phyloP scores from a whole-genome alignment of 37 sponge, comb jelly and placozoan species.

The Diacarnus erythraeanus region DNA sequence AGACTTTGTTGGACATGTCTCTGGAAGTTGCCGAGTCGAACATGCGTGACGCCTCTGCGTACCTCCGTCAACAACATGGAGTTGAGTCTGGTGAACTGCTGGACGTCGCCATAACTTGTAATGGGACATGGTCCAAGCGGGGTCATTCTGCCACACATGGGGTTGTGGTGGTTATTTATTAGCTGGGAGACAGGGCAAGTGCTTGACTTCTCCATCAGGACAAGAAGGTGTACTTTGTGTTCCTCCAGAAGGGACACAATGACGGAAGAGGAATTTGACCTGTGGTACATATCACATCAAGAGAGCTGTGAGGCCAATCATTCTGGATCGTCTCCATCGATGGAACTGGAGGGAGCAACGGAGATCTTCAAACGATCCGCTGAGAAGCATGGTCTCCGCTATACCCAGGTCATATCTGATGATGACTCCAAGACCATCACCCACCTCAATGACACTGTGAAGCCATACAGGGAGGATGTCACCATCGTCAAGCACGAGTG shows the following conservation, averaged over 20 bases:
- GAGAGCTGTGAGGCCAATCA: background rate
- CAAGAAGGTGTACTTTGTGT: slow-evolving; percentile 15
- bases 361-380: too few species aligned
- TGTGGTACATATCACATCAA: slow-evolving; percentile 15
- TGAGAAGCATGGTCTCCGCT: too few species aligned
- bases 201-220: slow-evolving; percentile 9
- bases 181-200: slow-evolving; percentile 32
- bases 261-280: background rate
- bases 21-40: background rate
- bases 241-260: background rate
- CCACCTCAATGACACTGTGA: too few species aligned
- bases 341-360: slow-evolving; percentile 15
- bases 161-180: slow-evolving; percentile 5
- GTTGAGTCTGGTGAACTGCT: background rate
- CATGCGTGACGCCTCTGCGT: slow-evolving; percentile 9
- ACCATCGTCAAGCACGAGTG: too few species aligned
- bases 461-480: too few species aligned
- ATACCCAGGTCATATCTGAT: too few species aligned
- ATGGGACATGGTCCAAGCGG: slow-evolving; percentile 39
- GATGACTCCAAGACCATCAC: too few species aligned
- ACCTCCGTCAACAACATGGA: slow-evolving; percentile 9
- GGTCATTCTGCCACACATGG: slow-evolving; percentile 22
- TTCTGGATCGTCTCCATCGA: background rate
- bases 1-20: background rate
- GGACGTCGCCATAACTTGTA: slow-evolving; percentile 33